Evolutionary conservation across 2,888 invertebrate genomes (phyloP).

Genomic region (Thymelicus sylvestris): DNA sequence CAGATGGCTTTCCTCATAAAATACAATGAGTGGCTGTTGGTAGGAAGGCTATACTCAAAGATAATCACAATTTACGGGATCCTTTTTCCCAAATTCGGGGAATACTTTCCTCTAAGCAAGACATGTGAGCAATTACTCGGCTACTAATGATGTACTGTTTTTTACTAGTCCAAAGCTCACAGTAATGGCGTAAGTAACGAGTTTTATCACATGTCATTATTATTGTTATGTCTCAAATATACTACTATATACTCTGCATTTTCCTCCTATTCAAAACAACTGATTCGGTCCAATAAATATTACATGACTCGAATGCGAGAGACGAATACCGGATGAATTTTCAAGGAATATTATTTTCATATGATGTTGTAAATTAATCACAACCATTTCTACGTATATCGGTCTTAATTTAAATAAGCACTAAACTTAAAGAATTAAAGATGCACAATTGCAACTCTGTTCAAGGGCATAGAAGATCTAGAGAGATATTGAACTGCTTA

Average conservation of each 20-base stretch:
- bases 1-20: slow-evolving; percentile 83
- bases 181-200: slow-evolving; percentile 8
- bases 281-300: neutral
- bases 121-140: slow-evolving; percentile 71
- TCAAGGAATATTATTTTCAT: no score
- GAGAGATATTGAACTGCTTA: no score
- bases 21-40: slow-evolving; percentile 78
- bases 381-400: no score
- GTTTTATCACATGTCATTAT: slow-evolving; percentile 3
- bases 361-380: no score
- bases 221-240: no score
- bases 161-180: slow-evolving; percentile 13
- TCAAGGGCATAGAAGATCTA: no score
- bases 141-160: slow-evolving; percentile 67
- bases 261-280: no score
- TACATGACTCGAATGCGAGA: neutral
- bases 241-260: no score
- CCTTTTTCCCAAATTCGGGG: slow-evolving; percentile 65
- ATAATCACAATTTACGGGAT: slow-evolving; percentile 83
- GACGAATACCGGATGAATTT: neutral
- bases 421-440: no score
- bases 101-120: slow-evolving; percentile 65
- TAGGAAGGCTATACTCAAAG: slow-evolving; percentile 78
- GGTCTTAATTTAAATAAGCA: no score
- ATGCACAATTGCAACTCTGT: no score